Base-by-base conservation (phyloP, 2,797 vertebrate genomes). In the Amphiprion clarkii region DNA sequence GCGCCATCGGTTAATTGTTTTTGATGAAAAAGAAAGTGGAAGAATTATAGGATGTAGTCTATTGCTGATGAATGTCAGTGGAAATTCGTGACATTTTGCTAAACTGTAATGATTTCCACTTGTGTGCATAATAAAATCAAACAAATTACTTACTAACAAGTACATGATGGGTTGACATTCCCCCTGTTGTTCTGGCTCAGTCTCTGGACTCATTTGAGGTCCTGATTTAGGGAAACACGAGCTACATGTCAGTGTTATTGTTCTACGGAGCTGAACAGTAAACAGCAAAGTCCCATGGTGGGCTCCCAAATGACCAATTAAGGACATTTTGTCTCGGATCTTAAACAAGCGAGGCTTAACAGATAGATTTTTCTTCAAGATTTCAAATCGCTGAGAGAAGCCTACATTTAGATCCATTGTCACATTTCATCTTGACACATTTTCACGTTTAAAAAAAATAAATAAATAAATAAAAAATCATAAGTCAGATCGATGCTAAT, bases 231-330 rank as follows among this genome's bases (percentile, higher is more conserved):
- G 76, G 71, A 81, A 85, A 86, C 69, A 56, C 59, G 76, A 80
- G 60, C 68, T 61, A 48, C 81, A 81, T 76, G 89, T 85, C 91
- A 87, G 74, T 69, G 79, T 74, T 90, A 70, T 81, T 84, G 87
- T 87, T 80, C 88, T 56, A 78, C 67, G 13, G 70, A 88, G 91
- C 87, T 73, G 78, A 94, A 92, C 90, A 72, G 87, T 88, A 92
- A 92, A 94, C 91, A 93, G 39, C 55, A 39, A 76, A 48, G 77
- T 87, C 88, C 85, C 87, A 79, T 55, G 74, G 78, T 62, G 49
- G 58, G 62, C 67, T 91, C 93, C 93, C 93, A 82, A 80, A 90
- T 90, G 92, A 89, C 92, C 91, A 95, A 94, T 94, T 94, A 94
- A 82, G 77, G 75, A 54, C 27, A 31, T 33, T 8, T 17, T 31